Conservation (phyloP, 2,797 vertebrate genomes). For the Leptoclinus maculatus region DNA sequence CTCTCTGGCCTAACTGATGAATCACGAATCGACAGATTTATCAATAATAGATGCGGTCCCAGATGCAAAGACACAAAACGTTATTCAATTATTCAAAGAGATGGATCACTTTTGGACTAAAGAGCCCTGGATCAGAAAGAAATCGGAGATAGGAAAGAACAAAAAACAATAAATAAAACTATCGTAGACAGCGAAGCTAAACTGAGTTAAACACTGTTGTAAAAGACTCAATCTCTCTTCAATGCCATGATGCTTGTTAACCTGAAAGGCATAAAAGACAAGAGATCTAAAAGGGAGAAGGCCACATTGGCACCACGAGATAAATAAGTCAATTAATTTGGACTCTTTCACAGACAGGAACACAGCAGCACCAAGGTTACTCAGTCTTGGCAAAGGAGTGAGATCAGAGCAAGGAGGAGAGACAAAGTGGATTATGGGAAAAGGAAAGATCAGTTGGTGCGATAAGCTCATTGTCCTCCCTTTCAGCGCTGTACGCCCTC, state of each 20-base stretch:
- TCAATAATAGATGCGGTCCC: background rate
- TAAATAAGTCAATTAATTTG: background rate
- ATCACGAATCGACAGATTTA: background rate
- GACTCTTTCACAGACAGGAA: slow-evolving; percentile 31
- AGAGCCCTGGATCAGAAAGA: background rate
- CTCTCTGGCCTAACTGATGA: background rate
- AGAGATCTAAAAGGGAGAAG: background rate
- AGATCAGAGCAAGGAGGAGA: slow-evolving; percentile 49
- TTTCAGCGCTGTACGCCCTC: slow-evolving; percentile 21
- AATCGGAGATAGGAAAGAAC: background rate
- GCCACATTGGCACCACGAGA: background rate
- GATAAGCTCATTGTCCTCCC: slow-evolving; percentile 57
- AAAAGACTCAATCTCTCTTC: background rate
- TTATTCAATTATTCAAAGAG: background rate
- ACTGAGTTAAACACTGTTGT: background rate
- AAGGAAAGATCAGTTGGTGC: slow-evolving; percentile 48
- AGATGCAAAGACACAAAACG: background rate
- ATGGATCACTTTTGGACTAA: background rate
- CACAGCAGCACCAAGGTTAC: slow-evolving; percentile 37
- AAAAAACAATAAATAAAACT: background rate
- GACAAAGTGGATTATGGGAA: slow-evolving; percentile 67
- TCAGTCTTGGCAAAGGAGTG: slow-evolving; percentile 27
- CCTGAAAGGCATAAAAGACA: background rate
- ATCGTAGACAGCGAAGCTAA: background rate
- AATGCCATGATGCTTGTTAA: background rate